Base-by-base conservation (phyloP, 2,797 vertebrate genomes). In the Furcifer pardalis region DNA sequence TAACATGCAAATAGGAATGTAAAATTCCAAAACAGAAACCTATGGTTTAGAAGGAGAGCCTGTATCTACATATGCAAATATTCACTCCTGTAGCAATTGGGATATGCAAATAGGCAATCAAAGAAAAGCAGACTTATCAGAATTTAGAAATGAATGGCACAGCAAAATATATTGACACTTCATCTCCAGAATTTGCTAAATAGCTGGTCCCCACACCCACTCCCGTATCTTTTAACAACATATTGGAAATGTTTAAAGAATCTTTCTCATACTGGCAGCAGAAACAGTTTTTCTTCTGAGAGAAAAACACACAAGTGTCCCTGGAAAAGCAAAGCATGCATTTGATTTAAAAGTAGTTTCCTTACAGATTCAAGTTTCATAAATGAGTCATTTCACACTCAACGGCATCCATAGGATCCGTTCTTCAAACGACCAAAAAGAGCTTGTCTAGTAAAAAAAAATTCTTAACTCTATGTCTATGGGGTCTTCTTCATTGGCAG, bases 41-140 rank as follows among this genome's bases (percentile, higher is more conserved):
- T 80, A 42, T 23, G 7, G 1, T 86, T 88, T 86, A 37, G 56
- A 52, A 2, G 1, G 37, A 87, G 46, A 84, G 86, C 5, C 52
- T 82, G 0, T 30, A 42, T 0, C 21, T 37, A 21, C 86, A 84
- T 13, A 46, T 17, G 84, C 23, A 84, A 77, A 5, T 49, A 66
- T 15, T 60, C 77, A 71, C 8, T 17, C 7, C 3, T 71, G 19
- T 25, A 62, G 30, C 56, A 77, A 77, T 81, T 84, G 73, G 9
- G 21, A 56, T 81, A 30, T 81, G 77, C 65, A 35, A 89, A 89
- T 19, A 56, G 46, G 69, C 79, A 87, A 68, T 15, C 1, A 84
- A 71, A 71, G 72, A 32, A 27, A 63, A 8, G 5, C 35, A 27
- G 0, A 77, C 44, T 87, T 83, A 89, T 25, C 23, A 59, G 7